Evolutionary conservation across 1,140 invertebrate species (phyloP).

Genomic region (Latrodectus geometricus): DNA sequence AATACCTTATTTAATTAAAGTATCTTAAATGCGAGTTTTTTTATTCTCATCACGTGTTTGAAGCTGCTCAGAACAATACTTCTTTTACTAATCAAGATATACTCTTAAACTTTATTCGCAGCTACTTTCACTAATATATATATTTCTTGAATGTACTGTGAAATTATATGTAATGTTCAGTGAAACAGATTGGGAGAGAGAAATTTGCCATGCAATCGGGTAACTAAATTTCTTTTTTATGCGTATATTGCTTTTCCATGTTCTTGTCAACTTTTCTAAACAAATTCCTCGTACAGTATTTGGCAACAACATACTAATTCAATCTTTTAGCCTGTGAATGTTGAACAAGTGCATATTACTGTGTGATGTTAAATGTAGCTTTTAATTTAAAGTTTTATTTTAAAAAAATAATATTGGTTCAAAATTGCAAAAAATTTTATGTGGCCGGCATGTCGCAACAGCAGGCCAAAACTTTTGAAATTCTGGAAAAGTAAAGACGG

Average conservation of each 20-base stretch:
- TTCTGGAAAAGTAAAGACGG: conserved; percentile 59
- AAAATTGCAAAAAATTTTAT: conserved; percentile 56
- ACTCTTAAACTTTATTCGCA: too few relatives aligned
- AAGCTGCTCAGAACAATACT: too few relatives aligned
- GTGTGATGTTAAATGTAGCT: conserved; percentile 42
- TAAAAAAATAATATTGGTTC: conserved; percentile 18
- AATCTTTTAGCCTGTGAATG: not conserved
- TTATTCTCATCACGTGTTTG: too few relatives aligned
- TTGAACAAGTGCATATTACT: conserved; percentile 50
- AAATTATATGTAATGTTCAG: too few relatives aligned
- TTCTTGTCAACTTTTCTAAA: not conserved
- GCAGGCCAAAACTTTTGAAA: conserved; percentile 60
- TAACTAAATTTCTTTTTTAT: not conserved
- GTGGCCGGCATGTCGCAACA: conserved; percentile 62
- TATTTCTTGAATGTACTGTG: too few relatives aligned
- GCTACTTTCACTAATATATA: too few relatives aligned
- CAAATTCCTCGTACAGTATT: not conserved
- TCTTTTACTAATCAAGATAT: too few relatives aligned
- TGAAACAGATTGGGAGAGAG: not conserved
- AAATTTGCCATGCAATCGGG: not conserved
- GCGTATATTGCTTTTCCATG: not conserved
- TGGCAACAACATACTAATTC: conserved; percentile 33
- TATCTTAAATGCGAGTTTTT: too few relatives aligned
- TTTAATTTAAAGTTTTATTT: conserved; percentile 20
- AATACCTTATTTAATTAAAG: too few relatives aligned